phyloP scores from a whole-genome alignment of 2,113 vertebrate species.

The Ondatra zibethicus region DNA sequence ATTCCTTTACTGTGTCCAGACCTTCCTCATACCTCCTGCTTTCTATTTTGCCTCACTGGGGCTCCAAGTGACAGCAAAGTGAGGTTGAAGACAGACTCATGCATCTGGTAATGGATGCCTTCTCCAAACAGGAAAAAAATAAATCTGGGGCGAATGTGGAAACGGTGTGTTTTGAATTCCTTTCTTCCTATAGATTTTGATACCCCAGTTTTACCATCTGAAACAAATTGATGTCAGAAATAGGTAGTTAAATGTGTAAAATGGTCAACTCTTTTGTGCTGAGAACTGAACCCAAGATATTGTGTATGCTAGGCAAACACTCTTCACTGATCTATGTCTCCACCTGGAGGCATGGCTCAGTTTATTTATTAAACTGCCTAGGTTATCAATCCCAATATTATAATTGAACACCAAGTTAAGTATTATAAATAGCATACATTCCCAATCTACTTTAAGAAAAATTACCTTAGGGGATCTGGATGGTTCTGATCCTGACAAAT shows the following conservation, averaged over 20 bases:
- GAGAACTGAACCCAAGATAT: not conserved
- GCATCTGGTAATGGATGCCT: not conserved
- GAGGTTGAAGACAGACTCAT: not conserved
- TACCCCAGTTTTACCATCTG: not conserved
- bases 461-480: not conserved
- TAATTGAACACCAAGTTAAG: not conserved
- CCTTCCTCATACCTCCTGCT: not conserved
- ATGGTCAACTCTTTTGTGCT: not conserved
- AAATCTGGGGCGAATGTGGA: not conserved
- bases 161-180: not conserved
- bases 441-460: not conserved
- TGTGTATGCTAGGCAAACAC: not conserved
- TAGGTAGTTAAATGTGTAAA: not conserved
- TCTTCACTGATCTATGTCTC: not conserved
- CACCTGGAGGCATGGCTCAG: not conserved
- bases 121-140: not conserved
- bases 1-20: not conserved
- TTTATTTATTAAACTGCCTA: not conserved
- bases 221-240: not conserved
- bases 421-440: not conserved
- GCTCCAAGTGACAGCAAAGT: not conserved
- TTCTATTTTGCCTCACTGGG: not conserved
- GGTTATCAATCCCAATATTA: not conserved
- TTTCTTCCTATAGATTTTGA: not conserved
- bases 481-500: not conserved